Evolutionary conservation across 1,140 invertebrate genomes (phyloP), one percentile per base, ranked within the genome.

Genomic region (Lordiphosa collinella): DNA sequence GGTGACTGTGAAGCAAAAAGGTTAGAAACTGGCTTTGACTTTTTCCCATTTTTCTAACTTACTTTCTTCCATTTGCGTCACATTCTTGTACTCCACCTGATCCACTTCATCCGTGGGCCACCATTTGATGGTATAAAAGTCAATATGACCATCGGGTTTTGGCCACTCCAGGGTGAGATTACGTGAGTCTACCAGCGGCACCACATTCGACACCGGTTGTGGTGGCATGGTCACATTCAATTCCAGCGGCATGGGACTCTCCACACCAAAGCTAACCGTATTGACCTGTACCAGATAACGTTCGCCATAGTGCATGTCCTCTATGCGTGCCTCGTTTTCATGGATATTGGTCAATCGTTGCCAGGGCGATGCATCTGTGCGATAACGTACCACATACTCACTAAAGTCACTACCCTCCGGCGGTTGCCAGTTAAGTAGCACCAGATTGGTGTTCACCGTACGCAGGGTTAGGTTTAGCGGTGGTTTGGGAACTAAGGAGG

Each of bases 101-200:
- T 87, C 87, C 1, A 90, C 84, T 54, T 90, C 91, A 2, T 91
- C 91, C 0, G 90, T 88, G 13, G 91, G 90, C 92, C 92, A 92
- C 94, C 94, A 96, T 64, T 91, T 92, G 29, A 96, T 91, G n/a
- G 92, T 91, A 86, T 96, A 97, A 43, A 92, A 92, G 85, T 97
- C 96, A 6, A 97, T 94, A 58, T 95, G 92, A 11, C 96, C 96
- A 72, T 94, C 93, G 5, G 96, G 95, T 11, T 93, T 90, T 2
- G 93, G 92, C 94, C 96, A 98, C 88, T 96, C 94, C 37, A 98
- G 91, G 4, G 96, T 97, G 8, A 98, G 92, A 90, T 97, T 98
- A 11, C 94, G 94, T 0, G 96, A 95, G 87, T 97, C 96, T n/a
- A 96, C 92, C 38, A 95, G 88, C 1, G 93, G 92, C 13, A 92